phyloP scores from a whole-genome alignment of 1,140 invertebrate genomes.

The Phortica variegata region DNA sequence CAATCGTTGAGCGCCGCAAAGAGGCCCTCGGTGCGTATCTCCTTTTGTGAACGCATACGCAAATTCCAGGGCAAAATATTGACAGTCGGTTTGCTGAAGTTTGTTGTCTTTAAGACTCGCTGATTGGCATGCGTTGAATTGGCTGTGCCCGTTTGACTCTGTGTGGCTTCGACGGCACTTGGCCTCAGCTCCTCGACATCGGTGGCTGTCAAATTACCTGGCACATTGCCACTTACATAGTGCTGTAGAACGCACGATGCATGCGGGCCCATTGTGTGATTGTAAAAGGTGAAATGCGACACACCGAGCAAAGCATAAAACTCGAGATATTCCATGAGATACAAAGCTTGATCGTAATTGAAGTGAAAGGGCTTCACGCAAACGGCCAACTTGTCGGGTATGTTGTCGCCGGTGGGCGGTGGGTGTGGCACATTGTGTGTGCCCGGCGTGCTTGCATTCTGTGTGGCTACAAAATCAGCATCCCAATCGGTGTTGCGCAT shows the following conservation, averaged over 20 bases:
- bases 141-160: constrained; percentile 9
- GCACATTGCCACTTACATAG: constrained; percentile 62
- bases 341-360: constrained; percentile 78
- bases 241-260: constrained; percentile 75
- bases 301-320: constrained; percentile 84
- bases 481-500: constrained; percentile 61
- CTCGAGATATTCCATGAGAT: constrained; percentile 91
- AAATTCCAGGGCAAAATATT: constrained; percentile 86
- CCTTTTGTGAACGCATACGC: constrained; percentile 84
- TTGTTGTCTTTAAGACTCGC: constrained; percentile 23
- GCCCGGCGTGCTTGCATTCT: not conserved
- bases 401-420: constrained; percentile 39
- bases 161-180: not conserved
- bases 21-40: constrained; percentile 88
- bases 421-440: constrained; percentile 9
- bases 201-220: constrained; percentile 35
- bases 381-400: constrained; percentile 72
- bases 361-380: constrained; percentile 94
- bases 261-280: constrained; percentile 79
- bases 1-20: constrained; percentile 94
- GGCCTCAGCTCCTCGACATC: constrained; percentile 35
- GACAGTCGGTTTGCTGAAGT: constrained; percentile 64
- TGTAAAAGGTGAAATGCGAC: constrained; percentile 89
- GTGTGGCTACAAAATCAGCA: constrained; percentile 31
- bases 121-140: constrained; percentile 28